Evolutionary conservation across 2,113 vertebrate genomes (phyloP), one percentile per base, ranked within the genome.

Genomic region (Vidua chalybeata): DNA sequence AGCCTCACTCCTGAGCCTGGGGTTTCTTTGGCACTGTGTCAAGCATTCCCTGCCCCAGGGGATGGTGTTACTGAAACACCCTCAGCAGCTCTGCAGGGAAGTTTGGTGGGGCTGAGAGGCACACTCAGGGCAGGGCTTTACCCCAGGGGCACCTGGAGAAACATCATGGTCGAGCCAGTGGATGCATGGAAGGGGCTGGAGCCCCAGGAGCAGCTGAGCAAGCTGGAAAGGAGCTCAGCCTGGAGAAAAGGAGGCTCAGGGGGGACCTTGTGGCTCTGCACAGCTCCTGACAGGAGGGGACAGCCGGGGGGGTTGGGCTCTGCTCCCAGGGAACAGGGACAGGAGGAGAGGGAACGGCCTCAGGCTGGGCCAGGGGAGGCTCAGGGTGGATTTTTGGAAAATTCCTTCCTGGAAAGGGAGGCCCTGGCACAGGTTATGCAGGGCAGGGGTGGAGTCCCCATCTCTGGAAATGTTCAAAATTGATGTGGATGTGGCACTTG

Each of bases 311-410:
- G 41, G n/a, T 56, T 15, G 4, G 82, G 69, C 69, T 84, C 3
- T 64, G 59, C 69, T 63, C 8, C 8, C 69, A 48, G 51, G 69
- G 69, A 39, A 56, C 82, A 85, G 82, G 61, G 71, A 41, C 71
- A 66, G 72, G 62, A 41, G 61, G 15, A 76, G 62, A 76, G 52
- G 71, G 45, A 85, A 67, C 2, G 3, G 51, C 61, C 61, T 49
- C 35, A 58, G 43, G 61, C 61, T 76, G 83, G 30, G 30, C 69
- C 35, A 58, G 71, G 52, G 35, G 0, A 85, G 61, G 15, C 0
- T 7, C 20, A 66, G 45, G 37, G 0, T 11, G 52, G 35, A 31
- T 6, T 2, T 2, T 21, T 13, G 11, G 35, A 0, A 24, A 13
- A 35, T 43, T 51, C 0, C 45, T 58, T 21, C 49, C 27, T 13